A percentile compares a stretch with the other conserved stretches of the same genome.
phyloP scores from a whole-genome alignment of 2,113 vertebrate genomes.

The Cettia cetti region DNA sequence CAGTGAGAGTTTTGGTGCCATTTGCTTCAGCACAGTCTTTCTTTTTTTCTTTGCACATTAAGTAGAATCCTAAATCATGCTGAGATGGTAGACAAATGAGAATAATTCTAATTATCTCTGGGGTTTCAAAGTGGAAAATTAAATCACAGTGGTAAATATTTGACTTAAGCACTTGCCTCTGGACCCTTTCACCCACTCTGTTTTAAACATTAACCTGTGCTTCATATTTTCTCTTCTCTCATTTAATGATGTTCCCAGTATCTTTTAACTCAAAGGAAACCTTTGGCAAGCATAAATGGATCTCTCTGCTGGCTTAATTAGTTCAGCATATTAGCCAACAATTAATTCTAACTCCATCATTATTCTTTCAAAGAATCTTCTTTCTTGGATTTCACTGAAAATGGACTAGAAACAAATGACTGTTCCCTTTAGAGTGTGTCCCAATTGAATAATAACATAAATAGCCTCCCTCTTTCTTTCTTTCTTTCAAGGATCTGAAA shows the following conservation, averaged over 20 bases:
- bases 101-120: constrained; percentile 55
- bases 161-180: constrained; percentile 35
- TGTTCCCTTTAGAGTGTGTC: neutral
- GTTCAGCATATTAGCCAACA: constrained; percentile 52
- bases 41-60: neutral
- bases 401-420: neutral
- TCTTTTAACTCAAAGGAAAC: constrained; percentile 30
- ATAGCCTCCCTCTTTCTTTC: neutral
- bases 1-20: neutral
- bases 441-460: neutral
- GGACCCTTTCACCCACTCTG: constrained; percentile 21
- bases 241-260: constrained; percentile 8
- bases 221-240: constrained; percentile 27
- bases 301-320: constrained; percentile 46
- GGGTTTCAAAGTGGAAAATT: constrained; percentile 51
- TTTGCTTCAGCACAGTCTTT: neutral
- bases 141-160: constrained; percentile 62
- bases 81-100: constrained; percentile 36
- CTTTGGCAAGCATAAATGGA: constrained; percentile 43
- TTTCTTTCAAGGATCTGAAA: constrained; percentile 7
- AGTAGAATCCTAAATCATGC: constrained; percentile 36
- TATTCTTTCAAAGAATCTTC: constrained; percentile 12
- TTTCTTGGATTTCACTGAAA: constrained; percentile 23
- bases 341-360: constrained; percentile 38
- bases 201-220: constrained; percentile 54